phyloP scores from a whole-genome alignment of 2,113 vertebrate genomes.

The Emydocephalus ijimae region DNA sequence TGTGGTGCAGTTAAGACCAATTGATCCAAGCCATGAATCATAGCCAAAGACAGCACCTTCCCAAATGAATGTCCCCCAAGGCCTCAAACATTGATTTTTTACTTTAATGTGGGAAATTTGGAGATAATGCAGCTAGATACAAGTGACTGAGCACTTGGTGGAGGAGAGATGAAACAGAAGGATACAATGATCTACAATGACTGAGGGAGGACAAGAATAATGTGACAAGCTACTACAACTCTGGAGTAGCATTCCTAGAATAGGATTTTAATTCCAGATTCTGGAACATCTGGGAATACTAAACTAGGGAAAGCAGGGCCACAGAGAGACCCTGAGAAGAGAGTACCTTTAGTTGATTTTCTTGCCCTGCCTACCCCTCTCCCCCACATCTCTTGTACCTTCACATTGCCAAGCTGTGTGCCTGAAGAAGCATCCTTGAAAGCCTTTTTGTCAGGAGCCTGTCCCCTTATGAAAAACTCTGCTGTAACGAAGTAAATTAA shows the following conservation, averaged over 20 bases:
- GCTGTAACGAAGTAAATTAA: neutral
- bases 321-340: neutral
- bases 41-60: neutral
- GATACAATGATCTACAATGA: neutral
- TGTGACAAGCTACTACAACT: neutral
- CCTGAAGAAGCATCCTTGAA: neutral
- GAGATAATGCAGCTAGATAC: neutral
- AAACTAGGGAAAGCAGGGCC: neutral
- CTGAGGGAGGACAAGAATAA: neutral
- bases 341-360: neutral
- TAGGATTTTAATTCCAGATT: neutral
- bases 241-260: neutral
- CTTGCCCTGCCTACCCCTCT: neutral
- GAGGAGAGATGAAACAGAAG: neutral
- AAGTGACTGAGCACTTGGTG: neutral
- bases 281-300: neutral
- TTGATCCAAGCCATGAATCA: neutral
- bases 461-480: neutral
- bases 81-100: neutral
- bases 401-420: slow-evolving; percentile 41
- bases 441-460: fast-evolving
- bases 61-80: neutral
- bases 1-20: neutral
- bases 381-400: slow-evolving; percentile 23
- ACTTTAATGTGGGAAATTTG: neutral